These are phyloP conservation scores for Hyposoter didymator DNA, from an alignment of 2,888 invertebrate species.

Conservation along the genomic window DNA sequence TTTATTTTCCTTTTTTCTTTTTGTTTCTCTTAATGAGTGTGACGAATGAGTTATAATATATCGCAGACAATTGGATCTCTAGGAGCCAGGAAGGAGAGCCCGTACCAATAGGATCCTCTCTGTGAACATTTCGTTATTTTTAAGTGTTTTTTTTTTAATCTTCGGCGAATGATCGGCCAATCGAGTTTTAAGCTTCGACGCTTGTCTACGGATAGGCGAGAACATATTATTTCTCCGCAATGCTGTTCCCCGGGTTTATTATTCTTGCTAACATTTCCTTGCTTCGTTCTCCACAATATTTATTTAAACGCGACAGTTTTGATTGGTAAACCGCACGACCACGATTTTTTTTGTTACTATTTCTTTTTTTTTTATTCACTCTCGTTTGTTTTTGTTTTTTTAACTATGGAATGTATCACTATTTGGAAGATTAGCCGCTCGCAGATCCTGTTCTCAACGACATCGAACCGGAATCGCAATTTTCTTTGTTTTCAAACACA, in stretches of 20 bases:
- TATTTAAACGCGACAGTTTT: conserved; percentile 60
- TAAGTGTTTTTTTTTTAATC: conserved; percentile 27
- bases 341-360: conserved; percentile 63
- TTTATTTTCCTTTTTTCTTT: conserved; percentile 6
- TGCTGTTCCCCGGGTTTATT: conserved; percentile 33
- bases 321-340: conserved; percentile 60
- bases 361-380: conserved; percentile 55
- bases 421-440: conserved; percentile 80
- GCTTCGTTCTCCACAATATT: conserved; percentile 24
- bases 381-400: conserved; percentile 58
- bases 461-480: conserved; percentile 66
- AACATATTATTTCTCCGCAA: conserved; percentile 63
- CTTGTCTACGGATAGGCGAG: conserved; percentile 60
- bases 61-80: conserved; percentile 66
- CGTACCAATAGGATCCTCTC: conserved; percentile 70
- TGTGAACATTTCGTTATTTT: conserved; percentile 68
- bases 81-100: conserved; percentile 69
- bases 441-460: conserved; percentile 68
- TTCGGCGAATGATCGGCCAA: conserved; percentile 75
- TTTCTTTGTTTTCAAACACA: conserved; percentile 9
- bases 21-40: conserved; percentile 29
- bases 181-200: conserved; percentile 51
- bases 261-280: conserved; percentile 34
- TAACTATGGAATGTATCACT: conserved; percentile 83
- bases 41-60: conserved; percentile 63